Evolutionary conservation across 2,797 vertebrate genomes (phyloP).

Genomic region (Agapornis canus): DNA sequence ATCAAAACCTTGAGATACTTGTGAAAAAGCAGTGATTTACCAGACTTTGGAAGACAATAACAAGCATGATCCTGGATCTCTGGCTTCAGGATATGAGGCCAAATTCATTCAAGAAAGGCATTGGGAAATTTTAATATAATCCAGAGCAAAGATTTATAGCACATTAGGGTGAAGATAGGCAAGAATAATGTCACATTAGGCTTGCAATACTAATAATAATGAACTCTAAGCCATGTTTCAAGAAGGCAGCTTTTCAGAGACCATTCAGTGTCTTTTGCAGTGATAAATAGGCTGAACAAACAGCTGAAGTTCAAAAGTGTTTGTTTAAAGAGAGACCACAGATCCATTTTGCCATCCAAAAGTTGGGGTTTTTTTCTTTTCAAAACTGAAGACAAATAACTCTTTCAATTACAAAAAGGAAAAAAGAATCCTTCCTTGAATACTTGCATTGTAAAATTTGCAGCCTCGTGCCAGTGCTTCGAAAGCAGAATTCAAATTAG

Average conservation of each 20-base stretch:
- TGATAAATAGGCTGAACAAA: neutral
- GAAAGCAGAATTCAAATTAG: conserved; percentile 25
- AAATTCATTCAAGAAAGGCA: conserved; percentile 67
- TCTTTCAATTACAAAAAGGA: neutral
- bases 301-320: neutral
- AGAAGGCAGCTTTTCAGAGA: neutral
- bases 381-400: conserved; percentile 19
- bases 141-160: conserved; percentile 69
- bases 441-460: neutral
- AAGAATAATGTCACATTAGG: conserved; percentile 67
- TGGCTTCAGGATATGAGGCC: conserved; percentile 31
- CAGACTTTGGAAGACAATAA: conserved; percentile 59
- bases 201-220: conserved; percentile 12
- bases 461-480: neutral
- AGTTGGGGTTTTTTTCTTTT: neutral
- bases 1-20: conserved; percentile 39
- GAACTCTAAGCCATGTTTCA: neutral
- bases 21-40: conserved; percentile 42
- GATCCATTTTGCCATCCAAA: neutral
- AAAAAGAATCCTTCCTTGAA: neutral
- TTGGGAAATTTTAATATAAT: conserved; percentile 69
- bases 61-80: conserved; percentile 40
- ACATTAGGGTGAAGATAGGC: conserved; percentile 51
- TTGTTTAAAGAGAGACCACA: conserved; percentile 11
- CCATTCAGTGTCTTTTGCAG: neutral